Percentiles rank a stretch among this genome's conserved stretches.
phyloP scores from a whole-genome alignment of 92 coral and sea anemone genomes.

The Paragorgia papillata region DNA sequence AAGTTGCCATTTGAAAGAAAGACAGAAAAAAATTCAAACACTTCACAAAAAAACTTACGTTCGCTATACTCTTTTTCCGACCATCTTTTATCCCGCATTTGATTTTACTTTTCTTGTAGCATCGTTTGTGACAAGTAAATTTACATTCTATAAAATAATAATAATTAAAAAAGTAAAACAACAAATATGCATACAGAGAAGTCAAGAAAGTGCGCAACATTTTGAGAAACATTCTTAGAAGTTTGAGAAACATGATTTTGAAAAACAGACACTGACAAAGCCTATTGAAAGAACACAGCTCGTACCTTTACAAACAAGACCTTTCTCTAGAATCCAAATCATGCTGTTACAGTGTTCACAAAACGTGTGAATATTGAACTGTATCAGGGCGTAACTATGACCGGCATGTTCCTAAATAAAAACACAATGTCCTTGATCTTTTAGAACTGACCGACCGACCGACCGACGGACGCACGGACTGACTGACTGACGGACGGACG shows the following conservation, averaged over 20 bases:
- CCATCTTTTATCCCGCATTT: conserved; percentile 66
- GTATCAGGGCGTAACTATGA: conserved; percentile 82
- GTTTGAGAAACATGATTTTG: too few species aligned
- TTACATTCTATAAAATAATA: conserved; percentile 68
- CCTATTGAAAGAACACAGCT: not conserved
- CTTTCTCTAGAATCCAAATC: conserved; percentile 95
- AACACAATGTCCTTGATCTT: not conserved
- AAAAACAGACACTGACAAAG: too few species aligned
- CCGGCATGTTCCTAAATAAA: conserved; percentile 65
- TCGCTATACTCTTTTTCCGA: conserved; percentile 60
- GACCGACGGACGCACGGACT: too few species aligned
- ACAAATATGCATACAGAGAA: too few species aligned
- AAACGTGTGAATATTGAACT: conserved; percentile 92
- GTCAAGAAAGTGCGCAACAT: not conserved
- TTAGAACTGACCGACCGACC: too few species aligned
- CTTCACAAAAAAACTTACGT: conserved; percentile 56
- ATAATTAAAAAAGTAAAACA: not conserved
- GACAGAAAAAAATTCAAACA: not conserved
- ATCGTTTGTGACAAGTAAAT: conserved; percentile 95
- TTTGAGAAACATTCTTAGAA: too few species aligned
- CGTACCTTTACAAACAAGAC: conserved; percentile 96
- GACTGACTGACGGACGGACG: too few species aligned
- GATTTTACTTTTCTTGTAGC: conserved; percentile 75
- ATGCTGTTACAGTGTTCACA: conserved; percentile 90
- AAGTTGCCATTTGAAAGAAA: not conserved